Evolutionary conservation across 2,888 invertebrate species (phyloP), one percentile per base, ranked within the genome.

Genomic region (Dryadula phaetusa): DNA sequence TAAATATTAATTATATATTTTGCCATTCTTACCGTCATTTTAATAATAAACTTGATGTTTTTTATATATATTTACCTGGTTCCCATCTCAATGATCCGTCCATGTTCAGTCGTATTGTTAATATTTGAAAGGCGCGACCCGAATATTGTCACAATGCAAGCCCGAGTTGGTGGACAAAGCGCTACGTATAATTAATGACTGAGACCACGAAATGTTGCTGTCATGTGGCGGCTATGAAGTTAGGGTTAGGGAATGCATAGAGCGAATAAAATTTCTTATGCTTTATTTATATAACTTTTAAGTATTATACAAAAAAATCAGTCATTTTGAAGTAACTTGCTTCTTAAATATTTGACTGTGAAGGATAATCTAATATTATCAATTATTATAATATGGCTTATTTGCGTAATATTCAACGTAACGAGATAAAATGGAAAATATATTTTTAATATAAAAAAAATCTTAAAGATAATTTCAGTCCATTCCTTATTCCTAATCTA

Each of bases 91-190:
- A 86, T 85, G 87, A 90, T 89, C 87, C 78, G 86, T 90, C 90
- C 90, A 85, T 86, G 88, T 87, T 79, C 76, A 77, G 75, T 79
- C 75, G 82, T 78, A 86, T 87, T 90, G 88, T 87, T 83, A 80
- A 70, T 77, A 77, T 85, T 88, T 88, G 87, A 90, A 90, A 88
- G 87, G 81, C 84, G 80, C 84, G 88, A 82, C 88, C 88, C 88
- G 85, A 92, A 91, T 90, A 89, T 90, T 92, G 90, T 91, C 88
- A 91, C 92, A 92, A 91, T 91, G 86, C 88, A 81, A 82, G 80
- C 74, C 80, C 82, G 85, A 82, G 85, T 82, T 79, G 74, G 74
- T 82, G 87, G 87, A 92, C 92, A 92, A 91, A 90, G 91, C 86
- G 82, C 82, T 79, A 73, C 83, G 86, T 86, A 91, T 92, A 92